Base-by-base conservation (phyloP, 2,113 vertebrate genomes). In the Microcebus griseorufus region DNA sequence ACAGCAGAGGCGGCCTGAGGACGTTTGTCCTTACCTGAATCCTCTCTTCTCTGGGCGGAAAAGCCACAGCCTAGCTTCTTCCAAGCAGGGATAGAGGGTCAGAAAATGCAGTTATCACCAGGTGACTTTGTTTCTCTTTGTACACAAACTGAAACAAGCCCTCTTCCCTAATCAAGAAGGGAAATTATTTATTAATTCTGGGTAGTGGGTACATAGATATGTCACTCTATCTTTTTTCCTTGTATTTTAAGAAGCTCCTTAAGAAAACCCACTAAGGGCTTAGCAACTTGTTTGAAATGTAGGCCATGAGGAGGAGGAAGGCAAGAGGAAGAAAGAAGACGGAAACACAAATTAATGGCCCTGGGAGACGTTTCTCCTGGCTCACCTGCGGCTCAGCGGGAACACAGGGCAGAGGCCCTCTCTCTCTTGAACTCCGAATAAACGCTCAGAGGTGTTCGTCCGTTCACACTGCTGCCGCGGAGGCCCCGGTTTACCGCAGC, bases 111-210 rank as follows among this genome's bases (percentile, higher is more conserved):
- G 11, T 25, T 62, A 70, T 64, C 60, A 80, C 69, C 1, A 22
- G 16, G 58, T 58, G 20, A 64, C 39, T 94, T 65, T 76, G 81
- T 60, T 53, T 93, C 32, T 93, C 67, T 67, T 93, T 79, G 37
- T 94, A 80, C 51, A 80, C 25, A 75, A 95, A 88, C 34, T 34
- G 76, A 91, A 88, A 78, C 25, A 34, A 67, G 58, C 32, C 76
- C 32, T 69, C 69, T 58, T 45, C 70, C 42, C 25, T 92, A 20
- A 69, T 11, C 55, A 29, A 82, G 81, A 93, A 9, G 42, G 42
- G 42, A 42, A 42, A 42, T 42, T 42, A 87, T 82, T 72, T 81
- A 11, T 60, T 86, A 76, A 85, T 91, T 88, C 64, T 25, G 32
- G 25, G 45, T 34, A 58, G n/a, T 23, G 27, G 37, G 13, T 79